Evolutionary conservation across 2,888 invertebrate species (phyloP).

Genomic region (Ashinkailepas kermadecensis): DNA sequence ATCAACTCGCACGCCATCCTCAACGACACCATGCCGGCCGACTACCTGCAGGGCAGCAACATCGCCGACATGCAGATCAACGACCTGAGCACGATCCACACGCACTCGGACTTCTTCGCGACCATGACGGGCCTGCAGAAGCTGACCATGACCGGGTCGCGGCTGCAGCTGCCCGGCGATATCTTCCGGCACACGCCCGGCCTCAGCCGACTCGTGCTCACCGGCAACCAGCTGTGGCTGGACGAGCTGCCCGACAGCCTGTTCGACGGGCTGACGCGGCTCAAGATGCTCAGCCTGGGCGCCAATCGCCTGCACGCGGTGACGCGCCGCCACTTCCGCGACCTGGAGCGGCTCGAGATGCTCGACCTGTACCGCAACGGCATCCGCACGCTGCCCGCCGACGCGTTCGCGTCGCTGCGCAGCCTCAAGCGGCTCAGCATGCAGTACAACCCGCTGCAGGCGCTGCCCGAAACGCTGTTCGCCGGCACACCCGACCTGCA

Average conservation of each 20-base stretch:
- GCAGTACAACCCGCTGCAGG: constrained; percentile 31
- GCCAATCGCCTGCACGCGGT: constrained; percentile 36
- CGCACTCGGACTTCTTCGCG: not conserved
- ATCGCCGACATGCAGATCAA: not conserved
- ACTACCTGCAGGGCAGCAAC: not conserved
- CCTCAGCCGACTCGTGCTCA: constrained; percentile 58
- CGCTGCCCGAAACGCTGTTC: constrained; percentile 6
- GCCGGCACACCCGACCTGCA: not conserved
- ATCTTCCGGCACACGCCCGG: constrained; percentile 56
- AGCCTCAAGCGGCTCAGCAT: constrained; percentile 33
- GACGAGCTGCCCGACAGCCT: constrained; percentile 34
- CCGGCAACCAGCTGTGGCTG: constrained; percentile 37
- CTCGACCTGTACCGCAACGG: constrained; percentile 37
- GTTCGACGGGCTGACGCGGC: constrained; percentile 35
- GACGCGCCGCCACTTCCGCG: constrained; percentile 35
- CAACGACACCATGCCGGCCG: not conserved
- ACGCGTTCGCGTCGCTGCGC: constrained; percentile 28
- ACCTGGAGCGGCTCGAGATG: constrained; percentile 35
- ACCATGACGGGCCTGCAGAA: not conserved
- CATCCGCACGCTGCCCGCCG: constrained; percentile 29
- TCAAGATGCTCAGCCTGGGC: constrained; percentile 37
- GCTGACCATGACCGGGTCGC: not conserved
- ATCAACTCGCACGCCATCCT: not conserved
- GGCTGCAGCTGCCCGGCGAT: constrained; percentile 49
- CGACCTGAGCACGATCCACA: not conserved